phyloP scores from a whole-genome alignment of 1,140 invertebrate genomes.

The Bombus sibiricus region DNA sequence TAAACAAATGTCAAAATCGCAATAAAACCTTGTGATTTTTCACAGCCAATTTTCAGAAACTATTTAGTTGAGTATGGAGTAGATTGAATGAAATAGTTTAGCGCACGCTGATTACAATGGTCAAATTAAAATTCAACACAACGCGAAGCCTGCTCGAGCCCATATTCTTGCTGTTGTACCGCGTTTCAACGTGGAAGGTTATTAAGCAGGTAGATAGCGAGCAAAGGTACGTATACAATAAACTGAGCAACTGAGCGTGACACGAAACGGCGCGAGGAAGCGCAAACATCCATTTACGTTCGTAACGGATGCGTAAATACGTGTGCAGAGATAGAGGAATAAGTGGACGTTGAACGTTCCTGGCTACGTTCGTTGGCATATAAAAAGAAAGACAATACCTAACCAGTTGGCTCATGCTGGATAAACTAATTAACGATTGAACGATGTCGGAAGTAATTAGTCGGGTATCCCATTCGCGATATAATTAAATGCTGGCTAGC shows the following conservation, averaged over 20 bases:
- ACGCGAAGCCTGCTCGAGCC: not conserved
- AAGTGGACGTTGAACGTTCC: constrained; percentile 12
- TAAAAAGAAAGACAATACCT: constrained; percentile 48
- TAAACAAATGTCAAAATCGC: not conserved
- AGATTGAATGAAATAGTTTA: no score
- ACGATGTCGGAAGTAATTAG: constrained; percentile 77
- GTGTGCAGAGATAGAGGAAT: constrained; percentile 34
- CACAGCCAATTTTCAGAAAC: not conserved
- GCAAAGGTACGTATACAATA: constrained; percentile 38
- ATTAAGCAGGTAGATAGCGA: constrained; percentile 27
- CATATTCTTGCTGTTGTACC: not conserved
- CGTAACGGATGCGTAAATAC: constrained; percentile 36
- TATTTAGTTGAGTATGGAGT: no score
- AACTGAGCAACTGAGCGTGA: constrained; percentile 35
- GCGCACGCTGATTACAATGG: not conserved
- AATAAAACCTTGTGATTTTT: not conserved
- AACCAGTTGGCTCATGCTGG: constrained; percentile 52
- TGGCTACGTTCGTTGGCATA: not conserved
- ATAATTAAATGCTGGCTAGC: constrained; percentile 66
- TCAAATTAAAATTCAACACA: constrained; percentile 13
- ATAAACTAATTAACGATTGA: constrained; percentile 76
- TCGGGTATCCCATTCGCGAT: constrained; percentile 64
- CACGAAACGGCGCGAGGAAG: constrained; percentile 36
- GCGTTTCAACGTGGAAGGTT: constrained; percentile 28
- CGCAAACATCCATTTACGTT: constrained; percentile 44